These are phyloP conservation scores for Rhagophthalmus giganteus DNA, from an alignment of 2,888 invertebrate genomes.

Conservation along the genomic window DNA sequence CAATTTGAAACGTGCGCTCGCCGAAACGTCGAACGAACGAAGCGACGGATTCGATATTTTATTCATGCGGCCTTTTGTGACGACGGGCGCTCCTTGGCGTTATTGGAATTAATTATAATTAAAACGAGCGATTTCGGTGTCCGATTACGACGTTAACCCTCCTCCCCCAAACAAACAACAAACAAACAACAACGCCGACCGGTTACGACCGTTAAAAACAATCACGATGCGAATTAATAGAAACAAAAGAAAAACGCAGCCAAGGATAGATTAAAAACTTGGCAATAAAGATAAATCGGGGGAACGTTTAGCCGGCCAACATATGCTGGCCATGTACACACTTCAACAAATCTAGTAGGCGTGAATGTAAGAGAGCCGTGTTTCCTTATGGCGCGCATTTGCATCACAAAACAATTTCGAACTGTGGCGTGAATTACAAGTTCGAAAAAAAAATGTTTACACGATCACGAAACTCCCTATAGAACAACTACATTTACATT, in stretches of 20 bases:
- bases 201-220: too few species aligned
- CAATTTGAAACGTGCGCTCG: too few species aligned
- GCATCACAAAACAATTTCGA: constrained; percentile 45
- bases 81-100: too few species aligned
- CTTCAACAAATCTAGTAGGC: constrained; percentile 40
- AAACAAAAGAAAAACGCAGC: background rate
- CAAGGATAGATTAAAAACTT: constrained; percentile 9
- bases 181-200: too few species aligned
- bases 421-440: constrained; percentile 31
- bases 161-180: too few species aligned
- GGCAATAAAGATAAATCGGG: constrained; percentile 12
- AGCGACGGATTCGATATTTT: too few species aligned
- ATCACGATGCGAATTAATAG: too few species aligned
- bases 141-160: too few species aligned
- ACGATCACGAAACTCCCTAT: constrained; percentile 28
- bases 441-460: constrained; percentile 27
- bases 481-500: constrained; percentile 11
- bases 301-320: constrained; percentile 30
- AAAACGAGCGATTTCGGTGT: too few species aligned
- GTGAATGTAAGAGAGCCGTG: constrained; percentile 43
- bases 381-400: constrained; percentile 47
- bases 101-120: too few species aligned
- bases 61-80: too few species aligned
- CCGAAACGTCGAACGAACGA: too few species aligned
- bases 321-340: constrained; percentile 42